Conservation (phyloP, 2,797 vertebrate genomes). For the Acrocephalus scirpaceus region DNA sequence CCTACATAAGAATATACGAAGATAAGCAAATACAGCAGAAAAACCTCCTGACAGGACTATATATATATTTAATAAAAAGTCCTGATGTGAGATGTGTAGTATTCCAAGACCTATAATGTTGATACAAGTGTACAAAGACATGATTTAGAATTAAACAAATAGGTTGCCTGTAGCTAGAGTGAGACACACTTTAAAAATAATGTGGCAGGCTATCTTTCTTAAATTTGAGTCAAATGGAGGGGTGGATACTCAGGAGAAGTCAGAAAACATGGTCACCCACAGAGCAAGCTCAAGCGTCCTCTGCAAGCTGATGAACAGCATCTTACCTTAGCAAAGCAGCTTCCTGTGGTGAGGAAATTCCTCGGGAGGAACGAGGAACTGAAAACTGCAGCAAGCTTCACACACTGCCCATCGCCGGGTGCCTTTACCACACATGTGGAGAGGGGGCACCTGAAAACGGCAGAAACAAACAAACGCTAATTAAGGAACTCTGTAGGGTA, state of each 20-base stretch:
- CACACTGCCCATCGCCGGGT: background rate
- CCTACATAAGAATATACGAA: accelerated
- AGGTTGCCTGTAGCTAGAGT: background rate
- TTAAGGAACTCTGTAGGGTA: background rate
- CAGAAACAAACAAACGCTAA: background rate
- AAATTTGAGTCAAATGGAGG: background rate
- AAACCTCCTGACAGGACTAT: background rate
- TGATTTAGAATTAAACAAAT: background rate
- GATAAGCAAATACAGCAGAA: background rate
- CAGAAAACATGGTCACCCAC: background rate
- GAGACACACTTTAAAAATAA: background rate
- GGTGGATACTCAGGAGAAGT: background rate
- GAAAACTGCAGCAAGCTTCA: background rate
- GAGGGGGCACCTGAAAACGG: background rate
- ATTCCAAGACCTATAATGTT: background rate
- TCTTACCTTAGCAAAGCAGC: background rate
- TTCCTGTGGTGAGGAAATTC: background rate
- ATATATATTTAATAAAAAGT: too few relatives aligned
- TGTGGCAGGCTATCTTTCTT: accelerated
- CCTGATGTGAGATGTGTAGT: background rate
- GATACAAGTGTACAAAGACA: background rate
- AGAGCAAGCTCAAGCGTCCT: background rate
- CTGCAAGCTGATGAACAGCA: background rate
- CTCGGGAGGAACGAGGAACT: accelerated
- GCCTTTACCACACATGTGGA: background rate